Conservation (phyloP, 2,888 invertebrate species). For the Pachymerium ferrugineum region DNA sequence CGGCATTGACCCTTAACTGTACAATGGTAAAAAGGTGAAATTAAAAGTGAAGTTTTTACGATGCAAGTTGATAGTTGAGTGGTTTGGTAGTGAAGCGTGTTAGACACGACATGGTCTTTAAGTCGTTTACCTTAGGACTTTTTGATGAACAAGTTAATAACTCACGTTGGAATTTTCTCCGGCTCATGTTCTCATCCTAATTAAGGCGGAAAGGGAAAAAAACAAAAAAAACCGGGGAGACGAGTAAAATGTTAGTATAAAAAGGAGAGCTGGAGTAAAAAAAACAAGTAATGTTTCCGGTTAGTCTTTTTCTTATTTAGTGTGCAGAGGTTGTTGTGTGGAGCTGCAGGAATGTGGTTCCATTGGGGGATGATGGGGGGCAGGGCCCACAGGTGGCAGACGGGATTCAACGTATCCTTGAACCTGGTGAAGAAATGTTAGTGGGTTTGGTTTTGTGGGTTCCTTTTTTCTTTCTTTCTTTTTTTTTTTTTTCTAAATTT, state of each 20-base stretch:
- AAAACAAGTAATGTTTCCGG: constrained; percentile 4
- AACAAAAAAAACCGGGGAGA: background rate
- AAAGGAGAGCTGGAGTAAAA: background rate
- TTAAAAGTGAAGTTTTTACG: constrained; percentile 13
- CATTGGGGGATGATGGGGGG: constrained; percentile 9
- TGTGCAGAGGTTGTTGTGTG: constrained; percentile 13
- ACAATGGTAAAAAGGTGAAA: constrained; percentile 8
- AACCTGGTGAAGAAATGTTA: background rate
- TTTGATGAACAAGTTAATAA: constrained; percentile 13
- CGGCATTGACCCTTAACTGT: constrained; percentile 4
- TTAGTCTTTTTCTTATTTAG: constrained; percentile 4
- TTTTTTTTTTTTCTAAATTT: background rate
- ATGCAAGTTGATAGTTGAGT: constrained; percentile 7
- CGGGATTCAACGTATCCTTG: constrained; percentile 6
- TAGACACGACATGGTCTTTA: constrained; percentile 13
- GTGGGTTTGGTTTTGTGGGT: background rate
- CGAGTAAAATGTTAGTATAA: constrained; percentile 1
- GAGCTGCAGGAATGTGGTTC: constrained; percentile 13
- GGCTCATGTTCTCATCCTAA: constrained; percentile 8
- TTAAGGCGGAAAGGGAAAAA: background rate
- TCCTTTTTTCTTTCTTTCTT: background rate
- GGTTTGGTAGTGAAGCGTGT: constrained; percentile 13
- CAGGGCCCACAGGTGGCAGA: constrained; percentile 13
- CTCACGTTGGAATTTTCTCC: constrained; percentile 8
- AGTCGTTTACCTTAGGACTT: constrained; percentile 13